Evolutionary conservation across 2,113 vertebrate species (phyloP), one percentile per base, ranked within the genome.

Genomic region (Tamias sibiricus): DNA sequence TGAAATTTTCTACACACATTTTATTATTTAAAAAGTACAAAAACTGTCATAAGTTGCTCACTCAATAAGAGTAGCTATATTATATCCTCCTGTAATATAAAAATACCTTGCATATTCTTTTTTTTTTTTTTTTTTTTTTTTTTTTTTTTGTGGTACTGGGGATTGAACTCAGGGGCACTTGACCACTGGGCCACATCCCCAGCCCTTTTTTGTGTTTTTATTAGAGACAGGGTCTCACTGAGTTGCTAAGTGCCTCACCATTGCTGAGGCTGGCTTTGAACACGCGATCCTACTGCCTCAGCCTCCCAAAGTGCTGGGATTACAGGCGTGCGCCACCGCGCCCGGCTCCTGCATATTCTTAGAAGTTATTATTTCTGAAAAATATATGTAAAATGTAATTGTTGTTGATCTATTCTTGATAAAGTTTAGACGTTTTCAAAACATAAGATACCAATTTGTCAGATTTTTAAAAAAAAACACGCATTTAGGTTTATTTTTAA

Each of bases 1-100:
- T 92, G 89, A 93, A 77, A 87, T 77, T 96, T 93, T 90, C 44
- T 40, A 26, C 8, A 80, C 24, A 28, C n/a, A 66, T 90, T 96
- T 94, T 93, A 74, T 91, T 89, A 89, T 86, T 96, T 84, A 80
- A 19, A 77, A 87, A 74, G 22, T 54, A 19, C 19, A 75, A 77
- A 92, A 95, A 68, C 16, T 94, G 19, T 64, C 47, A 28, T 59
- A 71, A 89, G 77, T 28, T 87, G 42, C 62, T 83, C 14, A 82
- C 11, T 93, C 12, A 59, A 17, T 82, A 84, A 94, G 26, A 74
- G 6, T 92, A 93, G 30, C 35, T 92, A 49, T 40, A 14, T 64
- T 80, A 59, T 87, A 71, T 47, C 42, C 17, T 49, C 20, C 12
- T 84, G 49, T 37, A 84, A 59, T 57, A 30, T 80, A 81, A 75